phyloP scores from a whole-genome alignment of 2,888 invertebrate species.

The Plemyria rubiginata region DNA sequence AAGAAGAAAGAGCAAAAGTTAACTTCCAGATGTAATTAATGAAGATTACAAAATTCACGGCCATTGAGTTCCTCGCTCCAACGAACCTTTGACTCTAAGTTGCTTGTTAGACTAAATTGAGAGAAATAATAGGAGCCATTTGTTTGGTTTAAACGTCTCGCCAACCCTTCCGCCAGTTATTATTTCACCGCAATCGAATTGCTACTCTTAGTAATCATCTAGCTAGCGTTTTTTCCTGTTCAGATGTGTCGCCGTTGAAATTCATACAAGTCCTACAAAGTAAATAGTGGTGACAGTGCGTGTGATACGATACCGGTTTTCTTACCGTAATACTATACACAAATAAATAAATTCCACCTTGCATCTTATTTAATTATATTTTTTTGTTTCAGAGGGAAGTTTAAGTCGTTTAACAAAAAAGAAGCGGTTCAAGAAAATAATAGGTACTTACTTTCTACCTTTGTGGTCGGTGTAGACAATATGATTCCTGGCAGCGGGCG shows the following conservation, averaged over 20 bases:
- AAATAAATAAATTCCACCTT: neutral
- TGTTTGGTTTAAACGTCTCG: slow-evolving; percentile 78
- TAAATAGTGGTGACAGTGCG: neutral
- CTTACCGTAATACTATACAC: neutral
- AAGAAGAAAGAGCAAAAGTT: slow-evolving; percentile 66
- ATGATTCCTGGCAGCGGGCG: slow-evolving; percentile 77
- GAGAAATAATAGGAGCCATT: slow-evolving; percentile 83
- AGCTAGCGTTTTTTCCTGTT: neutral
- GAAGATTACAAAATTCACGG: slow-evolving; percentile 84
- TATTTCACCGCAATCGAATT: slow-evolving; percentile 64
- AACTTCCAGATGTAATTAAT: slow-evolving; percentile 80
- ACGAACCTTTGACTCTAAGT: slow-evolving; percentile 81
- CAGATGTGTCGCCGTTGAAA: too few species aligned
- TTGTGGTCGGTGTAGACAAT: slow-evolving; percentile 83
- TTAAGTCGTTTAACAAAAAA: neutral
- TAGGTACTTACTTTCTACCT: slow-evolving; percentile 78
- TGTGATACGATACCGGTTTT: neutral
- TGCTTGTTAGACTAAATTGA: slow-evolving; percentile 83
- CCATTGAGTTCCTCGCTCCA: slow-evolving; percentile 80
- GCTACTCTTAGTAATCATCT: slow-evolving; percentile 33
- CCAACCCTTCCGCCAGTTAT: slow-evolving; percentile 62
- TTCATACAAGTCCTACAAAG: neutral
- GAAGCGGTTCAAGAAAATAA: slow-evolving; percentile 14
- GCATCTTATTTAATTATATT: neutral
- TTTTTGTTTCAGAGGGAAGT: neutral